These are phyloP conservation scores for Chaetops frenatus DNA, from an alignment of 2,113 vertebrate species.

Conservation along the genomic window DNA sequence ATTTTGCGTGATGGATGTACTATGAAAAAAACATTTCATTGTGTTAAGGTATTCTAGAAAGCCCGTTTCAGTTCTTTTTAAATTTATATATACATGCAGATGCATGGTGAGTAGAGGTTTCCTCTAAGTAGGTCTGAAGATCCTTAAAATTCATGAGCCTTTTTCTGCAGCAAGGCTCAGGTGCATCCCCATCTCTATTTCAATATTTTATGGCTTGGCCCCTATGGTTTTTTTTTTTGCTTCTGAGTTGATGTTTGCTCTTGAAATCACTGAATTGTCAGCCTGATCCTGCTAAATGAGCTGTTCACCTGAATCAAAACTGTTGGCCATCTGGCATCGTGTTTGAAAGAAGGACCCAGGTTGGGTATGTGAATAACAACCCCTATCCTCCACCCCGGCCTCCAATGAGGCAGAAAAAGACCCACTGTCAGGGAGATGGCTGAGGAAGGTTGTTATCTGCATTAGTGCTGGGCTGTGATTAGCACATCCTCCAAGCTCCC, in stretches of 20 bases:
- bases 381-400: accelerated
- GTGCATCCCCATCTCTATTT: neutral
- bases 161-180: neutral
- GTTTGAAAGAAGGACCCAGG: neutral
- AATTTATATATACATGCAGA: neutral
- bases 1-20: neutral
- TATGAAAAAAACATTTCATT: constrained; percentile 1
- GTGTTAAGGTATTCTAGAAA: neutral
- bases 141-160: constrained; percentile 35
- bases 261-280: neutral
- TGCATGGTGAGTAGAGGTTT: neutral
- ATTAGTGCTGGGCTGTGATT: constrained; percentile 18
- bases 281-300: constrained; percentile 18
- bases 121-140: neutral
- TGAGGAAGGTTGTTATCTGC: constrained; percentile 25
- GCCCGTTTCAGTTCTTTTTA: neutral
- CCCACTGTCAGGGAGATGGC: neutral
- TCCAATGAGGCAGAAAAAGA: constrained; percentile 52
- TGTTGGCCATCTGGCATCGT: constrained; percentile 41
- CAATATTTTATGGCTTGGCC: neutral
- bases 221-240: neutral
- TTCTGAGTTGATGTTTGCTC: constrained; percentile 23
- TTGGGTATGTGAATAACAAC: neutral
- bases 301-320: constrained; percentile 41
- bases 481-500: neutral